Conservation (phyloP, 2,797 vertebrate species). For the Gadopsis bispinosus region DNA sequence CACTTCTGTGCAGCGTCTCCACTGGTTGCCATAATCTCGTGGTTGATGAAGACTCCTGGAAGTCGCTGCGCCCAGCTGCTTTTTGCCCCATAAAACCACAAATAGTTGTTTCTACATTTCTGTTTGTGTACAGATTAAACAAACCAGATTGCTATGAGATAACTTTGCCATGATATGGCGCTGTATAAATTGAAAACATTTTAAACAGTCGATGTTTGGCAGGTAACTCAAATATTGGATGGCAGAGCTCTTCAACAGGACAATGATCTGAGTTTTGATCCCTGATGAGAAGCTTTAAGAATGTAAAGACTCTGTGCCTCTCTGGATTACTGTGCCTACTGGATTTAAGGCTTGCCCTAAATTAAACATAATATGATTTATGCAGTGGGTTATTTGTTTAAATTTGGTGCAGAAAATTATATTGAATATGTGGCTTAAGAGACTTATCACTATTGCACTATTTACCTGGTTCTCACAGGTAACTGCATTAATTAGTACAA, state of each 20-base stretch:
- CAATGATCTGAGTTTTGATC: background rate
- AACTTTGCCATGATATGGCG: too few species aligned
- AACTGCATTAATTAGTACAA: background rate
- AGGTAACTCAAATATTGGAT: too few species aligned
- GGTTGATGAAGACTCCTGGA: background rate
- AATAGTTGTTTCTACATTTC: background rate
- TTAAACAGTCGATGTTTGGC: too few species aligned
- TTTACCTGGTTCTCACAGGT: background rate
- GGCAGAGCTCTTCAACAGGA: background rate
- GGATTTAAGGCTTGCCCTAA: conserved; percentile 23
- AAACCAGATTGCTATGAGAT: background rate
- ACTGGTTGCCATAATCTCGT: background rate
- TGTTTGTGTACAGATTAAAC: background rate
- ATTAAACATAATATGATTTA: conserved; percentile 35
- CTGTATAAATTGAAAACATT: too few species aligned
- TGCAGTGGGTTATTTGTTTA: conserved; percentile 26
- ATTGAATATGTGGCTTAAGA: conserved; percentile 13
- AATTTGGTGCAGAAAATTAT: background rate
- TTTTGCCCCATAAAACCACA: background rate
- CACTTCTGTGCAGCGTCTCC: background rate
- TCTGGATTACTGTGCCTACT: background rate
- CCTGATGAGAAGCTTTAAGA: background rate
- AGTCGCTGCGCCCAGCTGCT: accelerated
- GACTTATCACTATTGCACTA: background rate
- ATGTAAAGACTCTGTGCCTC: background rate